Evolutionary conservation across 2,888 invertebrate genomes (phyloP).

Genomic region (Aphrophora alni): DNA sequence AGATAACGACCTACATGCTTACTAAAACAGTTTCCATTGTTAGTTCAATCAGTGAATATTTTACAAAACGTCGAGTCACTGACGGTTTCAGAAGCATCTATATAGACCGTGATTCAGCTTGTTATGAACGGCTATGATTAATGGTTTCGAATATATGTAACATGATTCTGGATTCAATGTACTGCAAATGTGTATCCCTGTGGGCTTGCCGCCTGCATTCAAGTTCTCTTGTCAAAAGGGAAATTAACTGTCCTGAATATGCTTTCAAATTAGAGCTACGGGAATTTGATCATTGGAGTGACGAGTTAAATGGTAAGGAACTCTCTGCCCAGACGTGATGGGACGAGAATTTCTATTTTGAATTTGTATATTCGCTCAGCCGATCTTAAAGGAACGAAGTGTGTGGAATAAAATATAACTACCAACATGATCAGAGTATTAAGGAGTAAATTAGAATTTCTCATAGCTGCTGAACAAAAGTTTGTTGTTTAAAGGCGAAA

Average conservation of each 20-base stretch:
- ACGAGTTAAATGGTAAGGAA: too few species aligned
- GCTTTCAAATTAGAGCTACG: neutral
- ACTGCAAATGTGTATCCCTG: neutral
- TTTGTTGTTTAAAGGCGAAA: too few species aligned
- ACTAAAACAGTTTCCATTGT: neutral
- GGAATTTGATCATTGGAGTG: too few species aligned
- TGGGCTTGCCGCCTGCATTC: neutral
- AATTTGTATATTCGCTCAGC: too few species aligned
- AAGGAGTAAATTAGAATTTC: too few species aligned
- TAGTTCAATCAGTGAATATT: neutral
- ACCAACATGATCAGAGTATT: too few species aligned
- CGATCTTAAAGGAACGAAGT: too few species aligned
- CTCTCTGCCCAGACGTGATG: too few species aligned
- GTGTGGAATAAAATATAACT: too few species aligned
- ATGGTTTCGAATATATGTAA: neutral
- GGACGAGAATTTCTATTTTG: too few species aligned
- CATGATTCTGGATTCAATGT: neutral
- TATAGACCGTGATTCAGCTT: neutral
- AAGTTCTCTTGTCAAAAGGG: too few species aligned
- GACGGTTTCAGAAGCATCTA: neutral
- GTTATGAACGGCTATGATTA: neutral
- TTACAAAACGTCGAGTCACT: neutral
- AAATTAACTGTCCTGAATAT: neutral
- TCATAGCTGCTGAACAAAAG: too few species aligned
- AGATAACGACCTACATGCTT: neutral